These are phyloP conservation scores for Aphelenchoides avenae DNA, from an alignment of 1,140 invertebrate genomes.

Conservation along the genomic window DNA sequence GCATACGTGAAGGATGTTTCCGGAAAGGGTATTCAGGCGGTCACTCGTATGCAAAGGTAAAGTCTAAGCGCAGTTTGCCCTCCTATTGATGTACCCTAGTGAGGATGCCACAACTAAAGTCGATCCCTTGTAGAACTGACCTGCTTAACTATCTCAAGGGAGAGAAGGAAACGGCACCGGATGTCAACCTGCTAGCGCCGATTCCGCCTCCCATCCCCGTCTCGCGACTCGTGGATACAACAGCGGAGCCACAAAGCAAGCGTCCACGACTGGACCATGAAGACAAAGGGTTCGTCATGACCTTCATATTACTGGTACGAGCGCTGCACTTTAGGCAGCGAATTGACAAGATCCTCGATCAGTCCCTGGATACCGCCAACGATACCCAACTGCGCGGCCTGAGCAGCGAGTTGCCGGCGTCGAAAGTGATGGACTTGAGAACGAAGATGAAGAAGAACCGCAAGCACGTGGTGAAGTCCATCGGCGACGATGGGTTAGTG, in stretches of 20 bases:
- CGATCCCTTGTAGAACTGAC: conserved; percentile 24
- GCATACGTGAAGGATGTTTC: conserved; percentile 39
- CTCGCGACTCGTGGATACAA: conserved; percentile 29
- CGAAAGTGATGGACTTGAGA: conserved; percentile 41
- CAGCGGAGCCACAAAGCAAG: conserved; percentile 32
- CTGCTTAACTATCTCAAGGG: conserved; percentile 33
- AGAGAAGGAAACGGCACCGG: conserved; percentile 12
- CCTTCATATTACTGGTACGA: background rate
- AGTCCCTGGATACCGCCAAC: conserved; percentile 24
- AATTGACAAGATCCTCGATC: conserved; percentile 29
- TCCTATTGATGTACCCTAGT: background rate
- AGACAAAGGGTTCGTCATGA: conserved; percentile 38
- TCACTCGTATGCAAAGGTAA: conserved; percentile 42
- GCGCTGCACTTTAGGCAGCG: conserved; percentile 25
- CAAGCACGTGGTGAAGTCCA: conserved; percentile 31
- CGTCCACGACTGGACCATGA: conserved; percentile 31
- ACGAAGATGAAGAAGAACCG: conserved; percentile 44
- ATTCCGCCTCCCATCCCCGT: conserved; percentile 33
- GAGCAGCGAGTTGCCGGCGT: conserved; percentile 34
- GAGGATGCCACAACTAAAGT: background rate
- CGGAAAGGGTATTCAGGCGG: conserved; percentile 34
- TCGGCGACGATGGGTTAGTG: conserved; percentile 26
- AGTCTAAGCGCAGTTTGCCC: background rate
- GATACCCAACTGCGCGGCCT: conserved; percentile 25
- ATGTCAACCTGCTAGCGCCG: conserved; percentile 36